Evolutionary conservation across 2,113 vertebrate species (phyloP), one percentile per base, ranked within the genome.

Genomic region (Menura novaehollandiae): DNA sequence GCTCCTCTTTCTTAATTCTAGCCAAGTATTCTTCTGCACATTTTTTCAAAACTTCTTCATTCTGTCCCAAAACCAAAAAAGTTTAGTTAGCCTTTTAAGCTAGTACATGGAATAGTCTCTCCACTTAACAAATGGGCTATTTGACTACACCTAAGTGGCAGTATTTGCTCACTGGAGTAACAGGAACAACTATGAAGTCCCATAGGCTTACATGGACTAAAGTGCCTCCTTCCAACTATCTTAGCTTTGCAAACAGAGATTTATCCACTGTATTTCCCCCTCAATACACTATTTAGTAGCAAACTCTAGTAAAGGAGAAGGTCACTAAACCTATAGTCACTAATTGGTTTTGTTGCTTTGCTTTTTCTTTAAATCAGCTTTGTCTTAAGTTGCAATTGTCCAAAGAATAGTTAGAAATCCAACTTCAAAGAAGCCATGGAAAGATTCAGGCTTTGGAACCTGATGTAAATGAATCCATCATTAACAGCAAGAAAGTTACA

Each of bases 41-140:
- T 66, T 98, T 98, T 97, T 99, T 99, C 88, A 99, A 94, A 1
- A 98, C 98, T 62, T 98, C 98, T 90, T 99, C 99, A 37, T 99
- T 99, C 99, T 99, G 90, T 20, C 5, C 43, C 86, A 72, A 51
- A 76, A 88, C 4, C 4, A 10, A 66, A 76, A 47, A 10, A 72
- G 13, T 14, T 86, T 52, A 47, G 43, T 95, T 79, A 83, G n/a
- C 9, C 62, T 51, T 81, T 72, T 44, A 23, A 6, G 8, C 7
- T 19, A 69, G 20, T 3, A 77, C 28, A 15, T 41, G 7, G 8
- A 83, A 49, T 7, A 85, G 7, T 14, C 16, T 46, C 15, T 77
- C 12, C 23, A 37, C 27, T 33, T 66, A 18, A 83, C 28, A 89
- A 56, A 44, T 7, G 4, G 21, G 4, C 17, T 73, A 51, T 26